Conservation (phyloP, 2,113 vertebrate genomes). For the Entosphenus tridentatus region DNA sequence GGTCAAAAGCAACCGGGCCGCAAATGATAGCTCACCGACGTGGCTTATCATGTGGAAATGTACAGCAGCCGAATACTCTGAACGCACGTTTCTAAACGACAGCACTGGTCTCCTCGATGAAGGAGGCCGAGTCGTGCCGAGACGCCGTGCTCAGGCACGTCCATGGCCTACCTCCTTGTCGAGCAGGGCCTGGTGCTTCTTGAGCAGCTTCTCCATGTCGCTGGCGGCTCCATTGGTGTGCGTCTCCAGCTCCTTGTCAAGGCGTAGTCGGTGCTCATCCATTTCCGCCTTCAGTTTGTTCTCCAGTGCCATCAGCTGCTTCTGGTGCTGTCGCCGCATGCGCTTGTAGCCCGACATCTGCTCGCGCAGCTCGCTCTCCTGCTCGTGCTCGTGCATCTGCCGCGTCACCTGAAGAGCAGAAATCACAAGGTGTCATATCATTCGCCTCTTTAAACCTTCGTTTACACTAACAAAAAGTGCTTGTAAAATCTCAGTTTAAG, state of each 20-base stretch:
- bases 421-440: too few relatives aligned
- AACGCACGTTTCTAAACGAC: too few relatives aligned
- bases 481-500: too few relatives aligned
- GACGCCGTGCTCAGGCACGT: background rate
- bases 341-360: slow-evolving; percentile 96
- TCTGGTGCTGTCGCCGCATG: slow-evolving; percentile 94
- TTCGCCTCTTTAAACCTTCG: too few relatives aligned
- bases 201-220: slow-evolving; percentile 93
- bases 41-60: too few relatives aligned
- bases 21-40: too few relatives aligned
- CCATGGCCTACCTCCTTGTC: slow-evolving; percentile 65
- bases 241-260: slow-evolving; percentile 95
- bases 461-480: too few relatives aligned
- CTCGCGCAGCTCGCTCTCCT: slow-evolving; percentile 84
- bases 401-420: slow-evolving; percentile 49
- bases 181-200: slow-evolving; percentile 82
- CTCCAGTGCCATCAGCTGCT: slow-evolving; percentile 83
- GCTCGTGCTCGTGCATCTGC: slow-evolving; percentile 94
- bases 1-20: too few relatives aligned
- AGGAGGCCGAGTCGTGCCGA: too few relatives aligned
- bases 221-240: slow-evolving; percentile 79
- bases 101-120: too few relatives aligned
- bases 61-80: too few relatives aligned
- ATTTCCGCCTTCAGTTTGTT: slow-evolving; percentile 95
- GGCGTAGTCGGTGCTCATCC: slow-evolving; percentile 80